phyloP scores from a whole-genome alignment of 2,797 vertebrate genomes.

The Epinephelus awoara region DNA sequence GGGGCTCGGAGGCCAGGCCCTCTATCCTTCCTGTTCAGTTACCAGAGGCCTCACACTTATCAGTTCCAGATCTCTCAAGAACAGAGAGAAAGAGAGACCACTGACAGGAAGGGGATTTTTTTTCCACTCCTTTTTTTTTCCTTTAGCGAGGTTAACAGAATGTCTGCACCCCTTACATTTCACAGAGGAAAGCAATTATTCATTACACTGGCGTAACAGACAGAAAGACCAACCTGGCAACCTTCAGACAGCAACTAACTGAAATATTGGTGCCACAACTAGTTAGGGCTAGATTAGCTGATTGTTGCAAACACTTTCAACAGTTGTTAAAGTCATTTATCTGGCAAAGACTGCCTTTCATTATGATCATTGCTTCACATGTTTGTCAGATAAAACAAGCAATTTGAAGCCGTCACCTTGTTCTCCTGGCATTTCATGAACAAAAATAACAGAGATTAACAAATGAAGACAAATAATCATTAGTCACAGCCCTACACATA shows the following conservation, averaged over 20 bases:
- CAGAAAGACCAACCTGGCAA: slow-evolving; percentile 59
- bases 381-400: too few relatives aligned
- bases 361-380: too few relatives aligned
- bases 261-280: slow-evolving; percentile 9
- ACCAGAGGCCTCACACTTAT: slow-evolving; percentile 78
- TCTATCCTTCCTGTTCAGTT: slow-evolving; percentile 83
- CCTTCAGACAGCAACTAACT: slow-evolving; percentile 28
- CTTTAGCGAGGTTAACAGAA: slow-evolving; percentile 80
- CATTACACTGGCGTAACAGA: slow-evolving; percentile 53
- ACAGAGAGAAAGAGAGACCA: slow-evolving; percentile 77
- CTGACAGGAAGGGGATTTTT: slow-evolving; percentile 82
- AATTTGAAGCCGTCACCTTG: too few relatives aligned
- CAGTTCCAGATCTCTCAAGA: slow-evolving; percentile 82
- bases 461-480: too few relatives aligned
- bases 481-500: too few relatives aligned
- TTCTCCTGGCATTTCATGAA: too few relatives aligned
- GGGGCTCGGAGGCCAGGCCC: slow-evolving; percentile 69
- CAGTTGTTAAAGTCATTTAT: not conserved
- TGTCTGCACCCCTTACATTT: slow-evolving; percentile 77
- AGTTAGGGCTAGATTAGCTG: not conserved
- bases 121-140: slow-evolving; percentile 36
- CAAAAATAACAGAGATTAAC: too few relatives aligned
- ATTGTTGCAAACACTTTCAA: not conserved
- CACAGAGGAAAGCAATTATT: slow-evolving; percentile 81
- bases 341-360: too few relatives aligned